phyloP scores from a whole-genome alignment of 2,113 vertebrate species.

The Colistium nudipinnis region DNA sequence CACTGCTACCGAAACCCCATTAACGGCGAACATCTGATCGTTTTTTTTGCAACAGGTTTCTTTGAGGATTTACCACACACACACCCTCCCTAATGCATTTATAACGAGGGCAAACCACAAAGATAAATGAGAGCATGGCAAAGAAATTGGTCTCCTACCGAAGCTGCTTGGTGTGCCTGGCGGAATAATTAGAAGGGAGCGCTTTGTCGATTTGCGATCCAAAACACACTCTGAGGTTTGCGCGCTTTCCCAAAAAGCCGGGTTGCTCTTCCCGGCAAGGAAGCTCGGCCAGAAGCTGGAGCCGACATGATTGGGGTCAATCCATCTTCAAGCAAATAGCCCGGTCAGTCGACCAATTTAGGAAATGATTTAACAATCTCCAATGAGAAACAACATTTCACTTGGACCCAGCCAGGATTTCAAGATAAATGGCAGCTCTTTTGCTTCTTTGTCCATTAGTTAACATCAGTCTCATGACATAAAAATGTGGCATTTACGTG shows the following conservation, averaged over 20 bases:
- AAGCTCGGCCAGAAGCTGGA: not conserved
- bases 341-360: constrained; percentile 9
- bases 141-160: not conserved
- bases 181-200: constrained; percentile 2
- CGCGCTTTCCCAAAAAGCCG: not conserved
- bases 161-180: not conserved
- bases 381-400: too few species aligned
- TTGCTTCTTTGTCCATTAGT: not conserved
- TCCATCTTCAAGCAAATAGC: constrained; percentile 25
- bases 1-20: constrained; percentile 24
- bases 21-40: not conserved
- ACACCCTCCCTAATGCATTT: not conserved
- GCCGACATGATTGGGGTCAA: constrained; percentile 4
- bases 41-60: not conserved
- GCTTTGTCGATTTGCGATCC: not conserved
- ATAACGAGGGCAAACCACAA: not conserved
- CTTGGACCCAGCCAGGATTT: too few species aligned
- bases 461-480: too few species aligned
- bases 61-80: not conserved
- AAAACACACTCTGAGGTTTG: too few species aligned
- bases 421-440: not conserved
- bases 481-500: not conserved
- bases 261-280: constrained; percentile 18
- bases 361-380: not conserved
- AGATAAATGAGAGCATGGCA: not conserved